phyloP scores from a whole-genome alignment of 2,113 vertebrate genomes.

The Sturnira hondurensis region DNA sequence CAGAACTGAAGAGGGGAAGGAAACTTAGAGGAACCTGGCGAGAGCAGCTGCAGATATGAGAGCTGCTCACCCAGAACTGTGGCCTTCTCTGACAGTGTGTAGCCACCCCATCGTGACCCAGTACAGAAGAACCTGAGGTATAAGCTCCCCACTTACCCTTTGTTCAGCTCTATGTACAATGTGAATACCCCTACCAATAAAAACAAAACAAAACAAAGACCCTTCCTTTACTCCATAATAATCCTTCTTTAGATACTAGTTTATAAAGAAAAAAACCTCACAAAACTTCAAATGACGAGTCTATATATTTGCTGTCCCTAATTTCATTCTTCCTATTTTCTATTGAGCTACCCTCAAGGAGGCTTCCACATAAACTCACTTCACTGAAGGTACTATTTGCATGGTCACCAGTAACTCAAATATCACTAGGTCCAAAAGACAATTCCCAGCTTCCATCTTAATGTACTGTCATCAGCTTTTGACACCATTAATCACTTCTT shows the following conservation, averaged over 20 bases:
- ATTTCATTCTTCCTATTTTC: background rate
- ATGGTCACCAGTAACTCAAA: background rate
- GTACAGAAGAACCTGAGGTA: background rate
- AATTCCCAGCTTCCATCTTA: background rate
- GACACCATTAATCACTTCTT: background rate
- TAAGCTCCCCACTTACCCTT: background rate
- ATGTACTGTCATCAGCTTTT: background rate
- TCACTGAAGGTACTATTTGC: background rate
- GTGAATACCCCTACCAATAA: background rate
- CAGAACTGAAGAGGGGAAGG: background rate
- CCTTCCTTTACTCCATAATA: background rate
- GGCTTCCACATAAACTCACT: background rate
- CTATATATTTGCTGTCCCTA: background rate
- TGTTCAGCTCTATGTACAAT: background rate
- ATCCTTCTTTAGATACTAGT: background rate
- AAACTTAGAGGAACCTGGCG: background rate
- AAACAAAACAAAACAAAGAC: background rate
- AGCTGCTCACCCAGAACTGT: background rate
- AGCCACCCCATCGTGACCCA: background rate
- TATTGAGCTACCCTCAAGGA: background rate
- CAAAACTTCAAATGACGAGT: background rate
- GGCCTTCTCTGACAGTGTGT: background rate
- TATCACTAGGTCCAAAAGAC: background rate
- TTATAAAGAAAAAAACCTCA: background rate
- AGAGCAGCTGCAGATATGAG: background rate